Evolutionary conservation across 2,888 invertebrate genomes (phyloP).

Genomic region (Linnaemya vulpina): DNA sequence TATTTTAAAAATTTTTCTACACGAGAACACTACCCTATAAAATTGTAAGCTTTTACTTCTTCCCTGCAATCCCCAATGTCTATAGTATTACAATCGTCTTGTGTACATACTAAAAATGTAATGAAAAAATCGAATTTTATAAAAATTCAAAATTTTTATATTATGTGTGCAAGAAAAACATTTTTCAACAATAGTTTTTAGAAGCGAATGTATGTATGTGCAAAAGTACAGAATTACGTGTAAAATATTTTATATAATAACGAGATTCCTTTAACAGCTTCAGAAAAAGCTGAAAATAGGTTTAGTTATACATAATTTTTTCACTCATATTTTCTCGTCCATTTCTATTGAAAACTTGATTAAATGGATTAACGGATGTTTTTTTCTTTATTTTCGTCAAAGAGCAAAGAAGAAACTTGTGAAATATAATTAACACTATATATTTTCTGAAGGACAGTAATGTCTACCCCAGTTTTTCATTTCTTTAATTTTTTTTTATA

Average conservation of each 20-base stretch:
- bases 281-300: not conserved
- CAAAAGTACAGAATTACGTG: too few species aligned
- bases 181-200: not conserved
- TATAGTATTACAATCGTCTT: conserved; percentile 76
- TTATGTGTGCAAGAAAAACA: conserved; percentile 2
- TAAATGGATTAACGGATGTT: not conserved
- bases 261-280: not conserved
- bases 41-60: conserved; percentile 35
- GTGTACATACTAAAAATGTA: conserved; percentile 81
- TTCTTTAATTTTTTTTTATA: not conserved
- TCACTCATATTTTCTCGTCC: not conserved
- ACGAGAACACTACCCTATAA: not conserved
- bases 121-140: conserved; percentile 59
- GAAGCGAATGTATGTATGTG: not conserved
- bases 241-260: conserved; percentile 32
- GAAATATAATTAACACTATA: conserved; percentile 3
- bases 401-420: not conserved
- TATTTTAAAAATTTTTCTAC: not conserved
- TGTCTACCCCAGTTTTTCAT: conserved; percentile 52
- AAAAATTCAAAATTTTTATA: conserved; percentile 15
- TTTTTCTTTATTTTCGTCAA: conserved; percentile 54
- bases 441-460: conserved; percentile 67
- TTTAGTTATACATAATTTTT: conserved; percentile 38
- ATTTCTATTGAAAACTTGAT: not conserved
- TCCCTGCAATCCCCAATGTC: conserved; percentile 75